A percentile compares a stretch with the other conserved stretches of the same genome.
phyloP scores from a whole-genome alignment of 2,113 vertebrate genomes.

The Mystacornis crossleyi region DNA sequence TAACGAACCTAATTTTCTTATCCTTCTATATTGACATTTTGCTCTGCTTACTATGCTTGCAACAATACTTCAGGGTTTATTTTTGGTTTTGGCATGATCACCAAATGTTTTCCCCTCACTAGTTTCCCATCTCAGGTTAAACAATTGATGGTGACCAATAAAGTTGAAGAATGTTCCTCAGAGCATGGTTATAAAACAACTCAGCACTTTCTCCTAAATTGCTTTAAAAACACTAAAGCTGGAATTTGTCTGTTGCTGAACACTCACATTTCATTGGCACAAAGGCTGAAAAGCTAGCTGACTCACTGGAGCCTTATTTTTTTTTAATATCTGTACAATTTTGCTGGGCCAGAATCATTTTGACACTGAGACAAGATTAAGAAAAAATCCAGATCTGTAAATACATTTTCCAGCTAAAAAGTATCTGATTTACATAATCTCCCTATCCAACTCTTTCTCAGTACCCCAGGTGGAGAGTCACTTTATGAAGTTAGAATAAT shows the following conservation, averaged over 20 bases:
- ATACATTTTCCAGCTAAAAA: background rate
- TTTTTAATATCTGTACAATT: background rate
- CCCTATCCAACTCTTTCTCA: background rate
- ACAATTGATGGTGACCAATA: background rate
- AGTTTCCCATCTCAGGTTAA: background rate
- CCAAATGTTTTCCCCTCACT: background rate
- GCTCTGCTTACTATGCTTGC: background rate
- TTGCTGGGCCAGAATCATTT: background rate
- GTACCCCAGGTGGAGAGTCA: background rate
- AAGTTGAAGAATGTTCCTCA: background rate
- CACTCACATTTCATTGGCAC: background rate
- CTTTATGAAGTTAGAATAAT: background rate
- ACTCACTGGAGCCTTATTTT: background rate
- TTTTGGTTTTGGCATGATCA: background rate
- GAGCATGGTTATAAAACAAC: background rate
- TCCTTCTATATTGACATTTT: background rate
- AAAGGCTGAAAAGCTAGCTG: background rate
- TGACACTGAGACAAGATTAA: background rate
- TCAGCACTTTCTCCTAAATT: background rate
- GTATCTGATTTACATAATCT: background rate
- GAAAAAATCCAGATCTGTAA: background rate
- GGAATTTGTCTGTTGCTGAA: background rate
- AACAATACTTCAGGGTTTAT: background rate
- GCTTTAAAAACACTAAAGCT: background rate
- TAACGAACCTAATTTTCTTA: background rate